These are phyloP conservation scores for Schizotus pectinicornis DNA, from an alignment of 2,888 invertebrate genomes.

Conservation along the genomic window DNA sequence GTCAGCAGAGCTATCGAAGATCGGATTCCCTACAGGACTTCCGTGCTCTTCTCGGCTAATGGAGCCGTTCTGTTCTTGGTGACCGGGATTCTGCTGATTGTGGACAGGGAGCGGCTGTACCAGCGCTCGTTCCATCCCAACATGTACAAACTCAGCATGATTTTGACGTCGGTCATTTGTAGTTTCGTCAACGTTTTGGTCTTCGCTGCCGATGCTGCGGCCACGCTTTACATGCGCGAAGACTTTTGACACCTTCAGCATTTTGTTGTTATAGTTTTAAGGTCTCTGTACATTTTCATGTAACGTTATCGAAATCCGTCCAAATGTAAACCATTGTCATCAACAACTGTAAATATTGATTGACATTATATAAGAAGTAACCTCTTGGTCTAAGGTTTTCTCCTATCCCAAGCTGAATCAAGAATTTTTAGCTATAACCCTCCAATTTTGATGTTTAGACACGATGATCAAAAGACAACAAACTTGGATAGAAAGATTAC, in stretches of 20 bases:
- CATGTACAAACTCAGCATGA: slow-evolving; percentile 68
- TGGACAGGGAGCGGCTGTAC: slow-evolving; percentile 56
- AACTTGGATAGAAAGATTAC: no score
- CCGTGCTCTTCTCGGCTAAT: slow-evolving; percentile 66
- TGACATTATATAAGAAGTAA: no score
- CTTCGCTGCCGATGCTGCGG: slow-evolving; percentile 67
- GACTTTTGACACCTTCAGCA: slow-evolving; percentile 56
- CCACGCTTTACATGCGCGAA: slow-evolving; percentile 65
- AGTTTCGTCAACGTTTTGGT: slow-evolving; percentile 66
- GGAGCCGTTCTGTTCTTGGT: slow-evolving; percentile 70
- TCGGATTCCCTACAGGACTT: slow-evolving; percentile 68
- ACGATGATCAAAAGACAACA: no score
- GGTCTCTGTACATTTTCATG: slow-evolving; percentile 16
- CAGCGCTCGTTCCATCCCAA: slow-evolving; percentile 66
- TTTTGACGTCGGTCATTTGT: slow-evolving; percentile 70
- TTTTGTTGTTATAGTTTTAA: slow-evolving; percentile 9
- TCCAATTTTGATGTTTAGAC: no score
- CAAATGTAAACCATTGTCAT: slow-evolving; percentile 17
- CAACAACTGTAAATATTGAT: not conserved
- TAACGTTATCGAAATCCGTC: slow-evolving; percentile 38
- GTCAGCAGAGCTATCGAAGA: slow-evolving; percentile 68
- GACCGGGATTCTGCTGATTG: slow-evolving; percentile 69
- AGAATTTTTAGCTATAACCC: no score
- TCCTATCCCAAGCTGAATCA: no score
- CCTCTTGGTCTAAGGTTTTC: no score